Evolutionary conservation across 2,113 vertebrate genomes (phyloP).

Genomic region (Hiodon alosoides): DNA sequence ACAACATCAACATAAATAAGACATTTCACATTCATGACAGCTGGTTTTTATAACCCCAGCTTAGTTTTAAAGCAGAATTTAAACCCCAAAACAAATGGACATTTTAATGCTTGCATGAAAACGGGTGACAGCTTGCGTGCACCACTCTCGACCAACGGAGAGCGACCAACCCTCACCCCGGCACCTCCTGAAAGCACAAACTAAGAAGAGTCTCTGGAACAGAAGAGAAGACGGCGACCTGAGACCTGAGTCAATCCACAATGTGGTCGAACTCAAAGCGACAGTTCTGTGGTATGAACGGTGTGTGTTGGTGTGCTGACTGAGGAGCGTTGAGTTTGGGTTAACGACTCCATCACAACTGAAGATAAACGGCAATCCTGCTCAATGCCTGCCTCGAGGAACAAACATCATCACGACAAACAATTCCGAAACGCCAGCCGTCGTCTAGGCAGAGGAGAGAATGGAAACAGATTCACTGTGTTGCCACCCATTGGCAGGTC

Average conservation of each 20-base stretch:
- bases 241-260: not conserved
- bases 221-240: too few relatives aligned
- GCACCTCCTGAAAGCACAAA: not conserved
- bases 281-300: not conserved
- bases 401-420: not conserved
- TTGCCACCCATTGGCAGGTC: too few relatives aligned
- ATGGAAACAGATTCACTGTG: too few relatives aligned
- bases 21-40: not conserved
- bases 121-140: not conserved
- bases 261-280: not conserved
- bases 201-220: not conserved
- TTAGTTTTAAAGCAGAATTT: not conserved
- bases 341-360: not conserved
- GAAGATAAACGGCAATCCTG: not conserved
- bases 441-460: too few relatives aligned
- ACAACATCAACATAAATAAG: not conserved
- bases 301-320: not conserved
- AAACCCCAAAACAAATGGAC: not conserved
- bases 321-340: not conserved
- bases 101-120: not conserved
- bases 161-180: not conserved
- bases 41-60: not conserved
- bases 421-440: too few relatives aligned
- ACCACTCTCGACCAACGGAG: not conserved
- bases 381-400: too few relatives aligned